Evolutionary conservation across 2,888 invertebrate genomes (phyloP), one percentile per base, ranked within the genome.

Genomic region (Drosophila anomalata): DNA sequence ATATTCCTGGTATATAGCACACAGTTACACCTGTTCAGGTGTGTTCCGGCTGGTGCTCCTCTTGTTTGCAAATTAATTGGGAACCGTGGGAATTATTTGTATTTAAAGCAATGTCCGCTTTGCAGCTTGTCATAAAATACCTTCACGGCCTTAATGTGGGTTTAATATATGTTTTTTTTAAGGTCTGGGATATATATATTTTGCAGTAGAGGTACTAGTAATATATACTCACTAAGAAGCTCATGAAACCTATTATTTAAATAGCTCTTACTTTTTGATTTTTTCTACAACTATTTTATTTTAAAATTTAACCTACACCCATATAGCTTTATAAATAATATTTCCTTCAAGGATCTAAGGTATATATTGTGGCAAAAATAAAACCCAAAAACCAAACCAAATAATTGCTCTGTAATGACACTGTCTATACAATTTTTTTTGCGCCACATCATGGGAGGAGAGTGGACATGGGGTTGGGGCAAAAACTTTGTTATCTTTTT

Each of bases 1-100:
- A 33, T 33, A 33, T 17, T 14, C 39, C 6, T 6, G 14, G 2
- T 22, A 14, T 41, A 24, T 12, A 24, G 22, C 11, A 22, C n/a
- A 22, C 1, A 11, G 20, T 22, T 39, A 41, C 41, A 41, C 41
- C 29, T 50, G 20, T 33, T 12, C 42, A 17, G 53, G 26, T 44
- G 31, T n/a, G 33, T 24, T 8, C 3, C 33, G 3, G 7, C 33
- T 3, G 12, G 20, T 17, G 50, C n/a, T 11, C 14, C 14, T 31
- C 22, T 14, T 33, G 22, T 42, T 24, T 60, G 44, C n/a, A 46
- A 50, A 42, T 42, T 61, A 60, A 61, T 42, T 61, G 42, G 33
- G 31, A 60, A 62, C 26, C 42, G 41, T 4, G 61, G 41, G 42
- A 60, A 60, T 42, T 61, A 48, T 61, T 31, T 48, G 17, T 2